These are phyloP conservation scores for Bombus picipes DNA, from an alignment of 1,140 invertebrate genomes.

Conservation along the genomic window DNA sequence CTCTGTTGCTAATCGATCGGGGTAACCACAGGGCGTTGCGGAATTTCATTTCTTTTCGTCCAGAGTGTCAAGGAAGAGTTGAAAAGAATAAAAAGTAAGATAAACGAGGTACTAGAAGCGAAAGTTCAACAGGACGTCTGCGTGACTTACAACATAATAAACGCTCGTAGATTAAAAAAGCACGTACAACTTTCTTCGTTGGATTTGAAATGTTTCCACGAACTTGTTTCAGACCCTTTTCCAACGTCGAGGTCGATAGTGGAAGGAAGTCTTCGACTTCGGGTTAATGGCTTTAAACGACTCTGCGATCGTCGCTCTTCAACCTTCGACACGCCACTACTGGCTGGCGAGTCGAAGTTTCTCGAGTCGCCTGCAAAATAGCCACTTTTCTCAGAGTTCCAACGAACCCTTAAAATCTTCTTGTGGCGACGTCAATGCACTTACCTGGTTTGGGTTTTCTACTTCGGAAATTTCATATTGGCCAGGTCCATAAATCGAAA, in stretches of 20 bases:
- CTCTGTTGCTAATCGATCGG: constrained; percentile 40
- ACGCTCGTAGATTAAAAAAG: background rate
- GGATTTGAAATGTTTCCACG: no score
- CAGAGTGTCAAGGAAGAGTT: background rate
- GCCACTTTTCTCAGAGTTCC: background rate
- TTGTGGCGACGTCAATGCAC: background rate
- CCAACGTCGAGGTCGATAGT: background rate
- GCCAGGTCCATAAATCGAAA: no score
- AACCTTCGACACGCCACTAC: background rate
- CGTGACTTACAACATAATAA: background rate
- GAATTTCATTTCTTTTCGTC: constrained; percentile 25
- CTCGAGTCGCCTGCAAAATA: background rate
- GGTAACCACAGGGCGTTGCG: constrained; percentile 11
- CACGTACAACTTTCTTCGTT: background rate
- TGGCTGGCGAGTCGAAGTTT: background rate
- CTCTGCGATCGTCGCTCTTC: background rate
- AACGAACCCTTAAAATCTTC: background rate
- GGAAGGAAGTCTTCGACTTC: background rate
- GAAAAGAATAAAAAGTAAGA: background rate
- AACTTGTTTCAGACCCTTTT: background rate
- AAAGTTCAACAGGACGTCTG: background rate
- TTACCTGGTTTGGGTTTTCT: no score
- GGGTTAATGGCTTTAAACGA: constrained; percentile 31
- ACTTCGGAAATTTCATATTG: background rate
- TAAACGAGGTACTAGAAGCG: no score